Conservation (phyloP, 2,797 vertebrate genomes). For the Xenentodon cancila region DNA sequence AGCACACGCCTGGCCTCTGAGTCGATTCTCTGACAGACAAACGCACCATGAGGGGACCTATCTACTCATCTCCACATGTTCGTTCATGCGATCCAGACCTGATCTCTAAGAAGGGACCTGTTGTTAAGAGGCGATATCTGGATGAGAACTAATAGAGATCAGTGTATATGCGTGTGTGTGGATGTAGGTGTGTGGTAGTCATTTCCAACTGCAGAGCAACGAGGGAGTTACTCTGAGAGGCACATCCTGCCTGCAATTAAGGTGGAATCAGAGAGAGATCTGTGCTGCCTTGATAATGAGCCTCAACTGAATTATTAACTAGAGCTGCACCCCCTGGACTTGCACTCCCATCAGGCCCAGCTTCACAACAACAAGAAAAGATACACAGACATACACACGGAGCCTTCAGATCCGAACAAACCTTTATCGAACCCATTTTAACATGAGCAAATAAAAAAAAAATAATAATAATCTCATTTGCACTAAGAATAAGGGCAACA, state of each 20-base stretch:
- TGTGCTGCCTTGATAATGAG: conserved; percentile 88
- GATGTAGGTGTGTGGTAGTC: conserved; percentile 40
- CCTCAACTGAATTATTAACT: conserved; percentile 88
- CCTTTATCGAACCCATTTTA: conserved; percentile 59
- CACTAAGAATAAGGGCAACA: conserved; percentile 58
- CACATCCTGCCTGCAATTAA: conserved; percentile 81
- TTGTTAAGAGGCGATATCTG: conserved; percentile 7
- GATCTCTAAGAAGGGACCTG: conserved; percentile 24
- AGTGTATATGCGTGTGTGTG: conserved; percentile 15
- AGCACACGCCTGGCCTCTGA: conserved; percentile 61
- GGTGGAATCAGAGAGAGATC: conserved; percentile 87
- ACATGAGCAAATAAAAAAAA: conserved; percentile 46
- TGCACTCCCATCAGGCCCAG: conserved; percentile 77
- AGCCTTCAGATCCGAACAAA: conserved; percentile 57
- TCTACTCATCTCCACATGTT: conserved; percentile 56
- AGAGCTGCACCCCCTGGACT: conserved; percentile 84
- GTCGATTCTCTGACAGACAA: conserved; percentile 48
- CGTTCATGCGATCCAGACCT: conserved; percentile 40
- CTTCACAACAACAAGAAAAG: conserved; percentile 57
- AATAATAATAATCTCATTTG: conserved; percentile 69
- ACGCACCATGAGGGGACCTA: conserved; percentile 34
- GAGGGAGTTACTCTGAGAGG: conserved; percentile 42
- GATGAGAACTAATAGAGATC: conserved; percentile 19
- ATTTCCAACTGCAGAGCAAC: conserved; percentile 62
- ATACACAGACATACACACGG: conserved; percentile 40